These are phyloP conservation scores for Psittacus erithacus DNA, from an alignment of 2,113 vertebrate genomes.

Conservation along the genomic window DNA sequence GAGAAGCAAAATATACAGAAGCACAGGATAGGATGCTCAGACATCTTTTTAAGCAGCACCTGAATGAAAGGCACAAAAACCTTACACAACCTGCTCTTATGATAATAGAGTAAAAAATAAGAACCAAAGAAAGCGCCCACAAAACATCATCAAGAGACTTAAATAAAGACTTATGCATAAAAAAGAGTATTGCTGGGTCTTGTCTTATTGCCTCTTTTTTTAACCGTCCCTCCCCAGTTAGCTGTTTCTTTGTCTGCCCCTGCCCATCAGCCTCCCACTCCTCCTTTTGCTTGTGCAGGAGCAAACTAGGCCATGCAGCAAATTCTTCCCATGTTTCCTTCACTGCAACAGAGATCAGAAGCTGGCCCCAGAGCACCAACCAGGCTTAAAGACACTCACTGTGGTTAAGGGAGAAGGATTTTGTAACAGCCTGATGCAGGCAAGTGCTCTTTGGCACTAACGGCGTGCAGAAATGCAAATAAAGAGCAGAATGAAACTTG, in stretches of 20 bases:
- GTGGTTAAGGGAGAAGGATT: neutral
- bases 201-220: neutral
- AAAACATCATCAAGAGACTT: neutral
- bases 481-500: neutral
- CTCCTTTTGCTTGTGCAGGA: neutral
- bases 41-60: neutral
- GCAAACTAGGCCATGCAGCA: neutral
- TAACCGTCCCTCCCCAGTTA: neutral
- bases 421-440: neutral
- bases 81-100: neutral
- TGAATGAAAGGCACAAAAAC: neutral
- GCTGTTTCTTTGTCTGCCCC: neutral
- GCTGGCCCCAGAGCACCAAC: neutral
- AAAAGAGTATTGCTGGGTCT: neutral
- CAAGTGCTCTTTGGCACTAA: neutral
- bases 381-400: neutral
- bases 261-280: neutral
- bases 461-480: neutral
- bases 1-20: neutral
- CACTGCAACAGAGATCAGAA: neutral
- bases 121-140: neutral
- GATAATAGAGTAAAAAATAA: neutral
- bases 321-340: neutral
- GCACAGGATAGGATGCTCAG: neutral
- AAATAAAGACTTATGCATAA: neutral